Conservation (phyloP, 2,113 vertebrate species). For the Physeter macrocephalus region DNA sequence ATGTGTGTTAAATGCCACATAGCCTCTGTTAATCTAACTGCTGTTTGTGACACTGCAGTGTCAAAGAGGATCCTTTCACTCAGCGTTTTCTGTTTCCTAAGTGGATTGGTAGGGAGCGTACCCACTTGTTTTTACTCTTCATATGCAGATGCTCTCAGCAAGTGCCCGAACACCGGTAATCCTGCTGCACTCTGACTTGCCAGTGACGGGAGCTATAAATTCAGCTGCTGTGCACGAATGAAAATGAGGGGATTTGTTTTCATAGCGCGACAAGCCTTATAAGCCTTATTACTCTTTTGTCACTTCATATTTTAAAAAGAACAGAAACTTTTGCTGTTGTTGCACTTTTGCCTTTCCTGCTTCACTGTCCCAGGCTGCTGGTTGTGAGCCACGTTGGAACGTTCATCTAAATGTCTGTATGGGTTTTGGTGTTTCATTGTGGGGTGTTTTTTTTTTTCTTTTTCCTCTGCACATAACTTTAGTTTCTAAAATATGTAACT, state of each 20-base stretch:
- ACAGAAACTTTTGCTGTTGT: neutral
- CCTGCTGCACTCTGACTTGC: slow-evolving; percentile 39
- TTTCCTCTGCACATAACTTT: neutral
- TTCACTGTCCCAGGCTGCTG: neutral
- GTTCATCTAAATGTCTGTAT: neutral
- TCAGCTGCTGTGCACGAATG: slow-evolving; percentile 4
- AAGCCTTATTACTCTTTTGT: slow-evolving; percentile 27
- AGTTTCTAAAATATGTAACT: neutral
- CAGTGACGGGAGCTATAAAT: slow-evolving; percentile 39
- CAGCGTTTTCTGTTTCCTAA: slow-evolving; percentile 42
- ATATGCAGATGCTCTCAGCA: slow-evolving; percentile 60
- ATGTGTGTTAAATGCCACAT: neutral
- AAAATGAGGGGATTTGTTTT: slow-evolving; percentile 52
- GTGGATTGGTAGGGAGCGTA: neutral
- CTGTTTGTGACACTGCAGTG: neutral
- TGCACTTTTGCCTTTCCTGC: neutral
- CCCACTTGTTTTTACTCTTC: slow-evolving; percentile 46
- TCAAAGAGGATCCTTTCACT: neutral
- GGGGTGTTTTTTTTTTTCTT: neutral
- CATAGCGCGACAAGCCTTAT: neutral
- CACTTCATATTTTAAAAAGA: slow-evolving; percentile 21
- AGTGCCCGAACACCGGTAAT: neutral
- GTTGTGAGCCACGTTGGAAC: neutral
- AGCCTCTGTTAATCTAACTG: neutral
- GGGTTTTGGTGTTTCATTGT: neutral